phyloP scores from a whole-genome alignment of 2,113 vertebrate species.

The Brevimyrus niger region DNA sequence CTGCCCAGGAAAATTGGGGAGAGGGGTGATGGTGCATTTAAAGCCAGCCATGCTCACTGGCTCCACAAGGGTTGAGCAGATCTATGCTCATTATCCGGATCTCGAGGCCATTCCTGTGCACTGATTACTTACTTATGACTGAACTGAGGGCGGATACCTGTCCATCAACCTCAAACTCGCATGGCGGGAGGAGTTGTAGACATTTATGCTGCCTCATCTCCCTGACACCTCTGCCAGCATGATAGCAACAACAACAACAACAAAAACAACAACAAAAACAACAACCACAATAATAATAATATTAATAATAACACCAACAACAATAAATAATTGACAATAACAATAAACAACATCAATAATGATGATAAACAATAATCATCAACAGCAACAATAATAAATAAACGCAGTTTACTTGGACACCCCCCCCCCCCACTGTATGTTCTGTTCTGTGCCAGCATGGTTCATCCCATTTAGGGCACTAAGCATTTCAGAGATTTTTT shows the following conservation, averaged over 20 bases:
- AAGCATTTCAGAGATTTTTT: slow-evolving; percentile 3
- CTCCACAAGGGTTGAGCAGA: background rate
- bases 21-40: background rate
- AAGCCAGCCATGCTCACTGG: background rate
- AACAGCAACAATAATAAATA: slow-evolving; percentile 13
- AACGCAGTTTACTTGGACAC: slow-evolving; percentile 12
- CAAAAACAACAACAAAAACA: background rate
- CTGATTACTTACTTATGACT: background rate
- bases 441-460: slow-evolving; percentile 22
- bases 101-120: background rate
- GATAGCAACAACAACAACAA: background rate
- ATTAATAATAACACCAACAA: background rate
- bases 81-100: background rate
- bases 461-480: slow-evolving; percentile 26
- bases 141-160: background rate
- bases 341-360: background rate
- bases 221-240: background rate
- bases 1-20: background rate
- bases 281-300: background rate
- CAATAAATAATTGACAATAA: background rate
- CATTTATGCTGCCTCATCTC: background rate
- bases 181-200: background rate
- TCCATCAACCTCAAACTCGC: background rate
- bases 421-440: background rate
- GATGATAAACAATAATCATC: background rate